These are phyloP conservation scores for Peromyscus nudipes DNA, from an alignment of 2,797 vertebrate species.

Conservation along the genomic window DNA sequence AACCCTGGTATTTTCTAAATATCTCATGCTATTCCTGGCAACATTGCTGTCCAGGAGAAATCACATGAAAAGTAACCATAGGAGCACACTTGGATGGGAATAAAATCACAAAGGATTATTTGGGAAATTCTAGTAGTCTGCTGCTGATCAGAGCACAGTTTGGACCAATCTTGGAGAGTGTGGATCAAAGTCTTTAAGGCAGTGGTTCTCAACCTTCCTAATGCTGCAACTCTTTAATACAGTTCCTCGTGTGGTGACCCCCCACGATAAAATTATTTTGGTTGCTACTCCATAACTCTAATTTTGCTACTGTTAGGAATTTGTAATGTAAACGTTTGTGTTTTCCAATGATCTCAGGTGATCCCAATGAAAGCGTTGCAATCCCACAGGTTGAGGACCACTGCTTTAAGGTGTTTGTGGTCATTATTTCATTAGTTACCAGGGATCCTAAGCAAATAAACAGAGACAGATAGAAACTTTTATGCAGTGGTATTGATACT, in stretches of 20 bases:
- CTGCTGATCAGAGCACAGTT: background rate
- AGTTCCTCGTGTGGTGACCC: background rate
- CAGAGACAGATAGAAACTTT: background rate
- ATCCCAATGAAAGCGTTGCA: background rate
- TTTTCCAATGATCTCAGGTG: background rate
- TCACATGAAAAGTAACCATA: constrained; percentile 32
- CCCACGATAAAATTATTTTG: background rate
- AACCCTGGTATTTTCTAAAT: constrained; percentile 52
- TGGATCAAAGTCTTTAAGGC: background rate
- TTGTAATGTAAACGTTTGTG: background rate
- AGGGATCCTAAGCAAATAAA: constrained; percentile 19
- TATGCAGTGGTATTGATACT: background rate
- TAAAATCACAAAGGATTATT: background rate
- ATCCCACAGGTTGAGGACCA: background rate
- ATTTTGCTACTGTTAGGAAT: background rate
- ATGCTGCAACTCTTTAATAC: background rate
- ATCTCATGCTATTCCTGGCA: background rate
- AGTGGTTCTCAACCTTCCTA: background rate
- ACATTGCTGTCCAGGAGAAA: constrained; percentile 23
- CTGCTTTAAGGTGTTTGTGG: background rate
- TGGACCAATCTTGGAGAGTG: background rate
- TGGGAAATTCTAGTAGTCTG: background rate
- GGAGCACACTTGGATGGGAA: background rate
- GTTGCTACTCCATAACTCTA: no score
- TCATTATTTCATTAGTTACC: background rate